These are phyloP conservation scores for Dasysyrphus albostriatus DNA, from an alignment of 2,888 invertebrate genomes.

Conservation along the genomic window DNA sequence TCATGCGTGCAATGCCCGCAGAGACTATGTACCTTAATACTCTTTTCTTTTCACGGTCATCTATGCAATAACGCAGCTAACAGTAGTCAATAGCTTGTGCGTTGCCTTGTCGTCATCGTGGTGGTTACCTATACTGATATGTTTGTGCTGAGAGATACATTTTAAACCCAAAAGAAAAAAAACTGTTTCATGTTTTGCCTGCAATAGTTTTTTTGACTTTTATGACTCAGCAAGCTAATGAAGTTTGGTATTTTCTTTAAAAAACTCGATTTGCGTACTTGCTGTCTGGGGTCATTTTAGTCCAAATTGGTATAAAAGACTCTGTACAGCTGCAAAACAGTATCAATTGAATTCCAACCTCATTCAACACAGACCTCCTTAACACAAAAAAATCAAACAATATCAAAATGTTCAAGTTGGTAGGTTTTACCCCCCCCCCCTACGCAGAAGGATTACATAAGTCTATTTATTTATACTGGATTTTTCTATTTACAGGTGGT, in stretches of 20 bases:
- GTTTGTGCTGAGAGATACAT: neutral
- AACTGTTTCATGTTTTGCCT: slow-evolving; percentile 22
- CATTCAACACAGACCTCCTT: slow-evolving; percentile 80
- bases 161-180: slow-evolving; percentile 10
- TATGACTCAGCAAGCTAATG: slow-evolving; percentile 59
- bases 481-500: slow-evolving; percentile 78
- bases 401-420: slow-evolving; percentile 84
- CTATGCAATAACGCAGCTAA: slow-evolving; percentile 42
- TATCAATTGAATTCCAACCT: slow-evolving; percentile 69
- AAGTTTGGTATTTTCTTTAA: no score
- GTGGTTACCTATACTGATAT: neutral
- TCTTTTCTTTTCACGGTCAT: slow-evolving; percentile 56
- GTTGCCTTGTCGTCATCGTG: slow-evolving; percentile 6
- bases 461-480: slow-evolving; percentile 1
- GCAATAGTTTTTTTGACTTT: neutral
- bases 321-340: slow-evolving; percentile 39
- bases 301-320: slow-evolving; percentile 49
- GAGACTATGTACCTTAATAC: slow-evolving; percentile 14
- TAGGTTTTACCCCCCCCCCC: slow-evolving; percentile 79
- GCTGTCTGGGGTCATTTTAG: neutral
- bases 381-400: slow-evolving; percentile 40
- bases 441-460: neutral
- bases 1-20: slow-evolving; percentile 55
- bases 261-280: neutral
- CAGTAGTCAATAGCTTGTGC: slow-evolving; percentile 10